Base-by-base conservation (phyloP, 2,888 invertebrate species). In the Rhagonycha lutea region DNA sequence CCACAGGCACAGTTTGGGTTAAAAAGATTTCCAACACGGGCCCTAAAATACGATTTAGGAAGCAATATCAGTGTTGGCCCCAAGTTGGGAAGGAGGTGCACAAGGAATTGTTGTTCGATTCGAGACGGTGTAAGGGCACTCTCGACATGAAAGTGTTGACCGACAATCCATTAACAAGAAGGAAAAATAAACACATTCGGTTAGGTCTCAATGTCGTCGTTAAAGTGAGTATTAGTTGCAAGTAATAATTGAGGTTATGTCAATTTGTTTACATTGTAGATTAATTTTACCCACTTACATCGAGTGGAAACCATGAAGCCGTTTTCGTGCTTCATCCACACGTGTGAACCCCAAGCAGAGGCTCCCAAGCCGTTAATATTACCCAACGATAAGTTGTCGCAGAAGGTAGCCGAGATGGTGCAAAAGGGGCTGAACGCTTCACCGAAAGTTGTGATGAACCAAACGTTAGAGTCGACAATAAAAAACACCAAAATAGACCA, bases 21-120 rank as follows among this genome's bases (percentile, higher is more conserved):
- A 87, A 87, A 81, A 88, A 87, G 81, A 86, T 87, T 79, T 88
- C 87, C 68, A 88, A 88, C 80, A 88, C 87, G 5, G 88, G 88
- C 4, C 87, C 87, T 29, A 87, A 87, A 84, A 87, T 88, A 76
- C 83, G 85, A 75, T 88, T 88, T 81, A 80, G 88, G 74, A 88
- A 88, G 81, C 87, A 87, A 79, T 88, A 88, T 79, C 87, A 88
- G 76, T 88, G 88, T 78, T 88, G 88, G 88, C 86, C 87, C 1
- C 85, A 86, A 47, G 83, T 83, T 47, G 85, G 86, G 68, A 86
- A 86, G 79, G 79, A 83, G 18, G 84, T 88, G 29, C 84, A 86
- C 78, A 88, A 87, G 76, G 87, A 87, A 78, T 80, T 87, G 8
- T 79, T 88, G 26, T 88, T 88, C 81, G 87, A 88, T 81, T 80